Conservation (phyloP, 2,888 invertebrate genomes). For the Neria commutata region DNA sequence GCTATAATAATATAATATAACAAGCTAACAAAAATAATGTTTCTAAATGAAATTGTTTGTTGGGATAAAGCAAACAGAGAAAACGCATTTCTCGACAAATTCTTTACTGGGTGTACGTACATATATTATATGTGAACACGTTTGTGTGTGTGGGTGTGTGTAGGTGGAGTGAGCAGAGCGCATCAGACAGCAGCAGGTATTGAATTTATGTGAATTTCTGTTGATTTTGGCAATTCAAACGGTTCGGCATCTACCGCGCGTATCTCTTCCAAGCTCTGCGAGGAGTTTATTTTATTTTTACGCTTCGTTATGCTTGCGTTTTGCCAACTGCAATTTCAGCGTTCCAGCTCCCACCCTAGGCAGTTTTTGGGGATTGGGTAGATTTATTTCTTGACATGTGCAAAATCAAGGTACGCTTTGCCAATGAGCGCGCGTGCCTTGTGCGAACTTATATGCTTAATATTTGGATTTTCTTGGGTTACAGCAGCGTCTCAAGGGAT, state of each 20-base stretch:
- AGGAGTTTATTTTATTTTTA: slow-evolving; percentile 21
- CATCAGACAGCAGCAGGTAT: not conserved
- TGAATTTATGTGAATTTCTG: not conserved
- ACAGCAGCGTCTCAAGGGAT: not conserved
- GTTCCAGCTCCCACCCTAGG: not conserved
- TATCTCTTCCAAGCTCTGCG: not conserved
- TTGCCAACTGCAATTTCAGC: not conserved
- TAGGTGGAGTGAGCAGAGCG: not conserved
- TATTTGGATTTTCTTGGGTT: not conserved
- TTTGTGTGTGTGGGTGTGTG: not conserved
- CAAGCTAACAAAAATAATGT: no score
- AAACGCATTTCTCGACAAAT: not conserved
- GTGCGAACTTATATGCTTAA: not conserved
- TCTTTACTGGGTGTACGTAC: not conserved
- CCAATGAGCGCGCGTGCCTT: not conserved
- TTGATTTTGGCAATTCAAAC: not conserved
- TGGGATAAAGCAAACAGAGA: not conserved
- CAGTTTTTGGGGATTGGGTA: not conserved
- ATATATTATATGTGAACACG: not conserved
- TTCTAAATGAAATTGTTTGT: no score
- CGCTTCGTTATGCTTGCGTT: slow-evolving; percentile 25
- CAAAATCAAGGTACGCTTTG: slow-evolving; percentile 19
- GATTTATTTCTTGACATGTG: slow-evolving; percentile 25
- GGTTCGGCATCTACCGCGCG: not conserved
- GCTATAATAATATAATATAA: no score